Conservation (phyloP, 2,797 vertebrate genomes). For the Caiman crocodilus region DNA sequence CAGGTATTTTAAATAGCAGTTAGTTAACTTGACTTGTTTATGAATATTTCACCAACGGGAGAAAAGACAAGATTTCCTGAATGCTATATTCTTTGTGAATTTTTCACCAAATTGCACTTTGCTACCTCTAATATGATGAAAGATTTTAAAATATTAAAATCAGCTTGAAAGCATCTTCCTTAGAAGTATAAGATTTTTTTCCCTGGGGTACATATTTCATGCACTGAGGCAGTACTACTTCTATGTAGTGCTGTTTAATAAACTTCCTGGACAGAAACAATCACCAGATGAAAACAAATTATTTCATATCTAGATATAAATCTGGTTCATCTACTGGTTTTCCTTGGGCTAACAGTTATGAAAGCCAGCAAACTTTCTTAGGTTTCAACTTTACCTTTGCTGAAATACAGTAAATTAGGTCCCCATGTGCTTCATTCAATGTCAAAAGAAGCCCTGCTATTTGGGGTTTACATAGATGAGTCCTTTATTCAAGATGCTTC, state of each 20-base stretch:
- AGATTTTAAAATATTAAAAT: not conserved
- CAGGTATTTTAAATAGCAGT: constrained; percentile 3
- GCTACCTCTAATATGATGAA: not conserved
- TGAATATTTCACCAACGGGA: not conserved
- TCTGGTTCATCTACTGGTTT: constrained; percentile 4
- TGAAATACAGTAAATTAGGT: constrained; percentile 20
- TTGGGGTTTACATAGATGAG: not conserved
- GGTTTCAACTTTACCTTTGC: not conserved
- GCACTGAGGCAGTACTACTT: not conserved
- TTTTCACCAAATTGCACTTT: not conserved
- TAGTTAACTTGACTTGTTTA: not conserved
- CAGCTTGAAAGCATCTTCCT: not conserved
- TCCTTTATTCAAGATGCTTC: not conserved
- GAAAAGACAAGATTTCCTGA: not conserved
- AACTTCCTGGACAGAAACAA: not conserved
- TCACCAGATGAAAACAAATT: not conserved
- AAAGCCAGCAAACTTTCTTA: not conserved
- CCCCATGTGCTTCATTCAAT: constrained; percentile 26
- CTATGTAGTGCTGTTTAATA: not conserved
- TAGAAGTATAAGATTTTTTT: constrained; percentile 23
- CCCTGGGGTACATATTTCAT: not conserved
- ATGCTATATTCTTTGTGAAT: not conserved
- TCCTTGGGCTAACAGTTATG: not conserved
- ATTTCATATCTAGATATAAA: constrained; percentile 33
- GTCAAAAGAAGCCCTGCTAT: not conserved